phyloP scores from a whole-genome alignment of 2,797 vertebrate species.

The Gallinago stenura region DNA sequence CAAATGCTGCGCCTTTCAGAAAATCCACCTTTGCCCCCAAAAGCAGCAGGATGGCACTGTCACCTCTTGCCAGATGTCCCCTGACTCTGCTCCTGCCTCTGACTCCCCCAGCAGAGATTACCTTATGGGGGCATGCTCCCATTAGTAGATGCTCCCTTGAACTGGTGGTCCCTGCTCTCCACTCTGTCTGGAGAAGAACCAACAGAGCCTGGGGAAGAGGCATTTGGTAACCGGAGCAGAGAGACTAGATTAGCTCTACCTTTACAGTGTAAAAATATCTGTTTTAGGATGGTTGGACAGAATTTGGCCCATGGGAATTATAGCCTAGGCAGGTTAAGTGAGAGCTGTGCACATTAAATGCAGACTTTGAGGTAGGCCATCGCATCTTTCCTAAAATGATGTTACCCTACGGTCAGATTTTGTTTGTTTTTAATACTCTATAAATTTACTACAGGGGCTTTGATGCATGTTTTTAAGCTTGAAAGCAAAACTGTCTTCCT shows the following conservation, averaged over 20 bases:
- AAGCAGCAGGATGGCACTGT: background rate
- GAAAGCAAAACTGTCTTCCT: conserved; percentile 49
- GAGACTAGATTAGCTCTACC: background rate
- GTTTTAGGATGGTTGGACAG: background rate
- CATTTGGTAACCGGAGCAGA: background rate
- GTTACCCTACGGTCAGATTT: conserved; percentile 56
- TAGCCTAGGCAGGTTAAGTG: conserved; percentile 26
- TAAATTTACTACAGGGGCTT: conserved; percentile 51
- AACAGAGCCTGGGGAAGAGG: background rate
- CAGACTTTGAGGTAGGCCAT: conserved; percentile 45
- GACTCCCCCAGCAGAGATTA: background rate
- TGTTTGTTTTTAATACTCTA: conserved; percentile 63
- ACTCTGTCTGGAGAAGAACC: background rate
- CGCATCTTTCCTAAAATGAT: conserved; percentile 22
- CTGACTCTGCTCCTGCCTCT: background rate
- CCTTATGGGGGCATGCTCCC: background rate
- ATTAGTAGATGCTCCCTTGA: rapidly evolving
- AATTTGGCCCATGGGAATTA: conserved; percentile 37
- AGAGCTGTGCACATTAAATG: conserved; percentile 24
- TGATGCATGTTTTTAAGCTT: conserved; percentile 66
- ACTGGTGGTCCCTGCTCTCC: background rate
- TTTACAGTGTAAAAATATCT: conserved; percentile 9
- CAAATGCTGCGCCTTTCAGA: background rate
- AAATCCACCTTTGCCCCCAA: background rate
- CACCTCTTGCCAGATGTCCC: background rate